Evolutionary conservation across 2,113 vertebrate species (phyloP).

Genomic region (Phyllostomus hastatus): DNA sequence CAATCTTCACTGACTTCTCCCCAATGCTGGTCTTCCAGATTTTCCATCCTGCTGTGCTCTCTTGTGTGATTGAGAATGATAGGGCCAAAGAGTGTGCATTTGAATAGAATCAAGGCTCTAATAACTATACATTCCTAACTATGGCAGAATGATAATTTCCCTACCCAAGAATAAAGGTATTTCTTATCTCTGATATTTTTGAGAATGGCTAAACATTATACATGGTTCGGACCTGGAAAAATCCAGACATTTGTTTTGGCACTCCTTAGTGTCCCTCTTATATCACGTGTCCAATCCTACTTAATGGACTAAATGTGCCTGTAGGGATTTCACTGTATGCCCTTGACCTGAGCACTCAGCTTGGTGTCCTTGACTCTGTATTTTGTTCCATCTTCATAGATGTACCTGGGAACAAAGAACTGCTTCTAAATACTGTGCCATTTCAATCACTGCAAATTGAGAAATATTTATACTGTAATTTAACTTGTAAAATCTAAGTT

Average conservation of each 20-base stretch:
- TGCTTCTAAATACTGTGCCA: not conserved
- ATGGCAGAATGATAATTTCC: not conserved
- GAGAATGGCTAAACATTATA: not conserved
- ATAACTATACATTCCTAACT: not conserved
- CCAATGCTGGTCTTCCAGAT: not conserved
- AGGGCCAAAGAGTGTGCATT: not conserved
- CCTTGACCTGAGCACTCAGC: not conserved
- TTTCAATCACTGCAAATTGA: not conserved
- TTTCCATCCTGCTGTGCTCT: not conserved
- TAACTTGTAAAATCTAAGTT: not conserved
- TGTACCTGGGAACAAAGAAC: not conserved
- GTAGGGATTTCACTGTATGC: not conserved
- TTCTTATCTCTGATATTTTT: not conserved
- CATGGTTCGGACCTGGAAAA: not conserved
- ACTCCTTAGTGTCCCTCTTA: not conserved
- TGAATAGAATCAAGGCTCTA: not conserved
- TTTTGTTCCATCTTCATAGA: not conserved
- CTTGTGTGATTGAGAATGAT: not conserved
- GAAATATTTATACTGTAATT: not conserved
- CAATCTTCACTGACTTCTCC: not conserved
- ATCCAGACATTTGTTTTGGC: not conserved
- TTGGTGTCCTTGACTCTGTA: not conserved
- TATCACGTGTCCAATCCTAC: accelerated
- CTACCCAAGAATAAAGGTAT: not conserved
- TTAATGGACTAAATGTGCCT: not conserved